Base-by-base conservation (phyloP, 2,113 vertebrate species). In the Enhydra lutris region DNA sequence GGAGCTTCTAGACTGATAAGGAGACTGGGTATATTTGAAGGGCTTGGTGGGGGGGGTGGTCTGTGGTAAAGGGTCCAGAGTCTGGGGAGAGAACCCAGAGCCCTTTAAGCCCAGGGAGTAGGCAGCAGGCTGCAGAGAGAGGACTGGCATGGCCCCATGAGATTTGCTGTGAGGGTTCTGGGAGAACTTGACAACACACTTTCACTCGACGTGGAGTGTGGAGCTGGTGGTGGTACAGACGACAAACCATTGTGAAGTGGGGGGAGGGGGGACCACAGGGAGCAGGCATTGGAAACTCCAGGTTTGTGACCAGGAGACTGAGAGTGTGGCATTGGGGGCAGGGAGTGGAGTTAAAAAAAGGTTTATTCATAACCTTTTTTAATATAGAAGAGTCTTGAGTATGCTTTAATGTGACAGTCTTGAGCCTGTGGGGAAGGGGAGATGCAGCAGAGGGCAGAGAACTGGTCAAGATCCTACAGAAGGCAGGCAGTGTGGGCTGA, bases 221-320 rank as follows among this genome's bases (percentile, higher is more conserved):
- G 26, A 42, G 57, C 4, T 1, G 26, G 4, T 2, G 1, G 15
- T 26, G 23, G 36, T 34, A 29, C 26, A 45, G 34, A 82, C 10
- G 5, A 65, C 61, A 29, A 15, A 67, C 65, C 45, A 47, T 6
- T 18, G 14, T 29, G 14, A n/a, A 42, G 12, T 3, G 12, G 17
- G 9, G 9, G 26, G 24, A 50, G 14, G 50, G 18, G 12, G 50
- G 24, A 45, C 11, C 4, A 24, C 2, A 15, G 2, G 23, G 45
- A n/a, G 34, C 71, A 61, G 1, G 29, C n/a, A 0, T 5, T 1
- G 86, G 47, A 31, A 57, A 4, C 42, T 1, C 29, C 1, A 1
- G 31, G 4, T 52, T 59, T 65, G 42, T 23, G 65, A 82, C 78
- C 14, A 50, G 50, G 83, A 65, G 55, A 57, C 57, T 1, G 6